Evolutionary conservation across 2,797 vertebrate species (phyloP), one percentile per base, ranked within the genome.

Genomic region (Liparis tanakae): DNA sequence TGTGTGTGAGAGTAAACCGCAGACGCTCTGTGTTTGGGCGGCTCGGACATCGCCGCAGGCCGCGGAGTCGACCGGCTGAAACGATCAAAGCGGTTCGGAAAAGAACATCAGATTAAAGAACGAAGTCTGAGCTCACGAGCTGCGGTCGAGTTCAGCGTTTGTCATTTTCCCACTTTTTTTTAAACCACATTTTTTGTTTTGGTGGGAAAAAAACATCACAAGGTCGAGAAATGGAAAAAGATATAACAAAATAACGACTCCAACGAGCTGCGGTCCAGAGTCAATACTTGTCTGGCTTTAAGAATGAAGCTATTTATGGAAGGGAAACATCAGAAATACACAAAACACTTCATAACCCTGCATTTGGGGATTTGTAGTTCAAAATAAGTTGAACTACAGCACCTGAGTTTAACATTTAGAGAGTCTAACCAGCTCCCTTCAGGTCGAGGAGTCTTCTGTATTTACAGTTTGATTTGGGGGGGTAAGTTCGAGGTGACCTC

Each of bases 31-130:
- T 70, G 55, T 22, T 54, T 20, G 53, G 46, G 14, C 1, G 48
- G 48, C 14, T 41, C 8, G 1, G 30, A 50, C 57, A 10, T 34
- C 10, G 37, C 12, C 25, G 1, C 10, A 17, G 41, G 10, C 37
- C 37, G 37, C 39, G 5, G 12, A 13, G 39, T 41, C 10, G 39
- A 41, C 39, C 13, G 12, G 13, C 13, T 41, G 10, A 22, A 22
- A 36, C 10, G 37, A 34, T 39, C 25, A 43, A 48, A 62, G 54
- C n/a, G 10, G 33, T 46, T 34, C 20, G 4, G 66, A 37, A 56
- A 10, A 66, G 44, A 63, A 70, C 68, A 69, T 54, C 44, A 43
- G 58, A 78, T 72, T 57, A 63, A 18, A 18, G n/a, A 54, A 30
- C 46, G 7, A 10, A 18, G 55, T 69, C 18, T 58, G 59, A n/a